A percentile compares a stretch with the other conserved stretches of the same genome.
These are phyloP conservation scores for Pholis gunnellus DNA, from an alignment of 2,113 vertebrate species.

Conservation along the genomic window DNA sequence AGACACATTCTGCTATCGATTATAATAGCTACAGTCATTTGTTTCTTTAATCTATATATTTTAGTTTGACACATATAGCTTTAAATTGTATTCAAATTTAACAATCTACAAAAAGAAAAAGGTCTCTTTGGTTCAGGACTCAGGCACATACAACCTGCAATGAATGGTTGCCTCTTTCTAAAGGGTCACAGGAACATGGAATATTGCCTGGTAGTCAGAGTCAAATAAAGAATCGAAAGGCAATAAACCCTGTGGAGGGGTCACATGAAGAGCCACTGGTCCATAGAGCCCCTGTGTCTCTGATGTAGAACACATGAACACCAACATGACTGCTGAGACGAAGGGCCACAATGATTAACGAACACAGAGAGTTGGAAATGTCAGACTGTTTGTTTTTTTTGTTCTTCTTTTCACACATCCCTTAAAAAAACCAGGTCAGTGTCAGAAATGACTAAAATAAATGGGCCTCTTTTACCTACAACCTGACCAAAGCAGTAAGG, in stretches of 20 bases:
- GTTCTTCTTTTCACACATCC: not conserved
- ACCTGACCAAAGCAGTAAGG: not conserved
- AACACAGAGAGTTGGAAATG: not conserved
- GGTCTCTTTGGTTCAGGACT: not conserved
- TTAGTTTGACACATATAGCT: not conserved
- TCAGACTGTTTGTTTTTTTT: not conserved
- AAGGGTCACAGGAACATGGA: not conserved
- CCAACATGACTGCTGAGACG: too few relatives aligned
- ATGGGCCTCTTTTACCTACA: not conserved
- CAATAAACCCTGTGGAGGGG: too few relatives aligned
- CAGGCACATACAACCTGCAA: not conserved
- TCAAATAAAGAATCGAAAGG: too few relatives aligned
- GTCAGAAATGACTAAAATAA: not conserved
- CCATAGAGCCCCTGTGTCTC: too few relatives aligned
- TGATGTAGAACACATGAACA: too few relatives aligned
- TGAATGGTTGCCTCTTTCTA: not conserved
- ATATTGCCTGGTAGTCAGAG: not conserved
- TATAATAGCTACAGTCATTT: not conserved
- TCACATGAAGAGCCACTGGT: too few relatives aligned
- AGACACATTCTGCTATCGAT: not conserved
- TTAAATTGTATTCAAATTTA: not conserved
- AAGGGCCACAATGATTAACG: too few relatives aligned
- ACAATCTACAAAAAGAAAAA: not conserved
- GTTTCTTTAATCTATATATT: not conserved
- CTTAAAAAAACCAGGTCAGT: conserved; percentile 1